phyloP scores from a whole-genome alignment of 2,797 vertebrate species.

The Phataginus tetradactyla region DNA sequence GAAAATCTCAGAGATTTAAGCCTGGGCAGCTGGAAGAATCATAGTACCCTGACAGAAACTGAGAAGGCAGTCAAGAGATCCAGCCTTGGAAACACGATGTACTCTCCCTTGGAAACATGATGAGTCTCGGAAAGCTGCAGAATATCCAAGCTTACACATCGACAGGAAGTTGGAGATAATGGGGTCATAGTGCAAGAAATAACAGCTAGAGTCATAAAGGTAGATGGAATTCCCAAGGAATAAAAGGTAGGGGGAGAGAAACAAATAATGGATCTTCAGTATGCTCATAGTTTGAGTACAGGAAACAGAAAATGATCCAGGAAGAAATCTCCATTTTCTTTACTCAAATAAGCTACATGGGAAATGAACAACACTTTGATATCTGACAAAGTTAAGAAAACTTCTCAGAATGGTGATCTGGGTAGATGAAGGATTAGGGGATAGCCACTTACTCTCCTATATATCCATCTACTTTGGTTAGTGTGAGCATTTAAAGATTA shows the following conservation, averaged over 20 bases:
- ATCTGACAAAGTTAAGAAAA: conserved; percentile 11
- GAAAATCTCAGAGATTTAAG: background rate
- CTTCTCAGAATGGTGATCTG: background rate
- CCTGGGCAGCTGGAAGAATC: background rate
- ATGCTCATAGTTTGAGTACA: background rate
- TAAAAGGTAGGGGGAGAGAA: conserved; percentile 13
- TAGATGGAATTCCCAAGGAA: background rate
- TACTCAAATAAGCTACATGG: background rate
- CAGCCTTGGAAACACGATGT: background rate
- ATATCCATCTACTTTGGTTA: background rate
- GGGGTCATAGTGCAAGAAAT: background rate
- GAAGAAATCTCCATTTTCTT: conserved; percentile 3
- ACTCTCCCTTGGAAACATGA: background rate
- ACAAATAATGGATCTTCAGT: conserved; percentile 5
- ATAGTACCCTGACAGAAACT: conserved; percentile 23
- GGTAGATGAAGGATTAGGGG: background rate
- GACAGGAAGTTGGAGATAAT: background rate
- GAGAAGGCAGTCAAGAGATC: background rate
- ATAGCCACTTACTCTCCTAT: background rate
- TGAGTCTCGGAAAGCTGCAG: background rate
- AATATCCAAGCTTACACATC: background rate
- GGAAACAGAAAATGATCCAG: background rate
- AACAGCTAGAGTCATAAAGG: background rate
- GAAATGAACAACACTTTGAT: background rate
- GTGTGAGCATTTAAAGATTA: background rate